Conservation (phyloP, 2,113 vertebrate genomes). For the Nannobrachium achirus region DNA sequence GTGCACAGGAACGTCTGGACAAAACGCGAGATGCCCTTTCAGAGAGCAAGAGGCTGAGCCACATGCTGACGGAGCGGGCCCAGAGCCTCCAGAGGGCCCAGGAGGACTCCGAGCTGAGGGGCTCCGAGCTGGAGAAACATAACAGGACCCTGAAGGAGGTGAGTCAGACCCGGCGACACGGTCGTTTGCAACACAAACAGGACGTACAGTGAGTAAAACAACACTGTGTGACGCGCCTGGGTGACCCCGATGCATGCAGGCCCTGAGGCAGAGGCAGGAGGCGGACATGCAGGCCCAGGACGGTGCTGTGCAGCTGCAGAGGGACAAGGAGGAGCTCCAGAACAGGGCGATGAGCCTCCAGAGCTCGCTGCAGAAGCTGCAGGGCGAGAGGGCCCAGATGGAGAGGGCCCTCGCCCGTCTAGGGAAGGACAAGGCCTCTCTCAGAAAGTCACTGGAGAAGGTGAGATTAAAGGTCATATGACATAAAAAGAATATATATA, state of each 20-base stretch:
- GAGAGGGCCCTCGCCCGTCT: slow-evolving; percentile 62
- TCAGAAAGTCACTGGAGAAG: slow-evolving; percentile 79
- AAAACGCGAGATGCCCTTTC: slow-evolving; percentile 68
- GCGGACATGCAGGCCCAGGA: slow-evolving; percentile 47
- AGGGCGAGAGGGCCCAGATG: slow-evolving; percentile 73
- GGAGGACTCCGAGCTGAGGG: slow-evolving; percentile 59
- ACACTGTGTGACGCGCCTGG: not conserved
- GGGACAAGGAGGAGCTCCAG: slow-evolving; percentile 62
- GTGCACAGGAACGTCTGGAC: slow-evolving; percentile 81
- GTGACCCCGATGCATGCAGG: slow-evolving; percentile 50
- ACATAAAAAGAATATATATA: too few species aligned
- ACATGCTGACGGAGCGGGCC: slow-evolving; percentile 63
- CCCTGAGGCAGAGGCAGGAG: slow-evolving; percentile 56
- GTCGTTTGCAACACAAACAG: too few species aligned
- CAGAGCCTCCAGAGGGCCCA: slow-evolving; percentile 70
- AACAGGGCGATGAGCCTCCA: slow-evolving; percentile 61
- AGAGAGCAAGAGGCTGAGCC: slow-evolving; percentile 77
- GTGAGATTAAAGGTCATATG: too few species aligned
- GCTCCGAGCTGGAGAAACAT: slow-evolving; percentile 70
- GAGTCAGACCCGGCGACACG: slow-evolving; percentile 20
- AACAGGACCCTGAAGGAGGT: slow-evolving; percentile 74
- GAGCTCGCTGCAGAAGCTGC: slow-evolving; percentile 59
- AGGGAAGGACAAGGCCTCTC: slow-evolving; percentile 73
- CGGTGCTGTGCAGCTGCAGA: slow-evolving; percentile 50
- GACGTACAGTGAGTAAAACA: too few species aligned